Conservation (phyloP, 2,888 invertebrate species). For the Trypoxylon attenuatum region DNA sequence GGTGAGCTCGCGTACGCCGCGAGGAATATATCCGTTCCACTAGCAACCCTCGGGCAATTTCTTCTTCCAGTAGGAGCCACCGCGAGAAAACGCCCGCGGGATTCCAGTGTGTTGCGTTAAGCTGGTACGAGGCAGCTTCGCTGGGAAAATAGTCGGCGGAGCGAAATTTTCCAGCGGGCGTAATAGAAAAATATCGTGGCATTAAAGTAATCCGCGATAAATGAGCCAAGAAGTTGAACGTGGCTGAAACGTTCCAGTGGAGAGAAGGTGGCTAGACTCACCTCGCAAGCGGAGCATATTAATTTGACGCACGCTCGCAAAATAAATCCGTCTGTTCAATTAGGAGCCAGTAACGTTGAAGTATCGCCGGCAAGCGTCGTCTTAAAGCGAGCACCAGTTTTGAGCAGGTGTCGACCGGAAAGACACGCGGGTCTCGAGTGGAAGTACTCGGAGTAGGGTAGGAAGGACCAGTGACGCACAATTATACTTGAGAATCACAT, state of each 20-base stretch:
- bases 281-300: background rate
- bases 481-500: slow-evolving; percentile 23
- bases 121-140: background rate
- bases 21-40: too few relatives aligned
- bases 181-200: background rate
- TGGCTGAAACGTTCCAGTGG: background rate
- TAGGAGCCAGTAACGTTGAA: too few relatives aligned
- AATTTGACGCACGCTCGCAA: background rate
- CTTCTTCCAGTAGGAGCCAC: too few relatives aligned
- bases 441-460: background rate
- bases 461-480: background rate
- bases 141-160: background rate
- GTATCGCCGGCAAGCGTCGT: too few relatives aligned
- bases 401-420: background rate
- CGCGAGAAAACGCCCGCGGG: too few relatives aligned
- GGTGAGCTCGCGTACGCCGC: too few relatives aligned
- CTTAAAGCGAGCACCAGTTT: background rate
- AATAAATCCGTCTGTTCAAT: background rate
- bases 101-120: too few relatives aligned
- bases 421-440: background rate
- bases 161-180: background rate
- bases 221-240: background rate
- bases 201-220: background rate
- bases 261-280: background rate
- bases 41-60: too few relatives aligned